Evolutionary conservation across 2,797 vertebrate genomes (phyloP).

Genomic region (Acipenser ruthenus): DNA sequence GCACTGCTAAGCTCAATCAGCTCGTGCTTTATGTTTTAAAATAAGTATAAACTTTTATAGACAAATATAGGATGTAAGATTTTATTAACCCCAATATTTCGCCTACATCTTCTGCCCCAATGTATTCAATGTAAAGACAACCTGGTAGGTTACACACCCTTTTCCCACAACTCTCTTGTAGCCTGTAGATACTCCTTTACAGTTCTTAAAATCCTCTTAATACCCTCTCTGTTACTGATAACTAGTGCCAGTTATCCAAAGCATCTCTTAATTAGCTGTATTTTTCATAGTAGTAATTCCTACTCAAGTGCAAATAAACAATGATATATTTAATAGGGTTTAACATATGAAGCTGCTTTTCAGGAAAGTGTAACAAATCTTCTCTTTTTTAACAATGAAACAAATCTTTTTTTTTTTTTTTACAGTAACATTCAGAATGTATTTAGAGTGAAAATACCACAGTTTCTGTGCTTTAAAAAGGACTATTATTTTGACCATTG

Average conservation of each 20-base stretch:
- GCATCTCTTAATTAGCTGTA: slow-evolving; percentile 23
- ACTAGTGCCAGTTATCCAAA: slow-evolving; percentile 21
- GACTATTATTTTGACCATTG: no score
- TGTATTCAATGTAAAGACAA: no score
- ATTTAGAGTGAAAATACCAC: no score
- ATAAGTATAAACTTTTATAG: no score
- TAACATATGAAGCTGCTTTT: slow-evolving; percentile 1
- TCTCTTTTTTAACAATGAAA: background rate
- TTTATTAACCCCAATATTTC: no score
- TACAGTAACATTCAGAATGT: no score
- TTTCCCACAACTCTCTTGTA: background rate
- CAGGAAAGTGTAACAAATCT: background rate
- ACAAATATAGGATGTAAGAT: no score
- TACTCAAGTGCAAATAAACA: slow-evolving; percentile 18
- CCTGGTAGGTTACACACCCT: no score
- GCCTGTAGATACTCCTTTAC: slow-evolving; percentile 12
- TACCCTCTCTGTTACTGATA: slow-evolving; percentile 9
- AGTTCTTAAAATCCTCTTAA: slow-evolving; percentile 17
- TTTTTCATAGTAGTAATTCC: slow-evolving; percentile 11
- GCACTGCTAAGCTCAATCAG: no score
- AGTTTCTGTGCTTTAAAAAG: no score
- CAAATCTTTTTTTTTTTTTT: background rate
- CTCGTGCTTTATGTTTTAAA: no score
- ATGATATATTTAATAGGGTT: slow-evolving; percentile 8
- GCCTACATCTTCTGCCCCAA: no score